Evolutionary conservation across 2,888 invertebrate species (phyloP).

Genomic region (Amphiduros pacificus): DNA sequence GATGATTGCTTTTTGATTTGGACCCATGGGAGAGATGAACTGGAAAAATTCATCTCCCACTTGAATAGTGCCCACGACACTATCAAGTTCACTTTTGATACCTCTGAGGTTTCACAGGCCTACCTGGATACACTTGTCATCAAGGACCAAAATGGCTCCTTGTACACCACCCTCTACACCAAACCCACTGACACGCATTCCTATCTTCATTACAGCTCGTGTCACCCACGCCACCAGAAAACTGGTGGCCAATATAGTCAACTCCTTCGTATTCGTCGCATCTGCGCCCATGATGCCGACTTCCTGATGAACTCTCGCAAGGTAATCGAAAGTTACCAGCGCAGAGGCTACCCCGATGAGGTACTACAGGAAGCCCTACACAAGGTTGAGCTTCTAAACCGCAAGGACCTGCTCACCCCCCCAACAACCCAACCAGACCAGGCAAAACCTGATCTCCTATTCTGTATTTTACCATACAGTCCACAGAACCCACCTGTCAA

Average conservation of each 20-base stretch:
- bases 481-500: too few relatives aligned
- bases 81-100: slow-evolving; percentile 4
- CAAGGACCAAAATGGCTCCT: neutral
- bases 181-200: slow-evolving; percentile 3
- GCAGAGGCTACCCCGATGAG: too few relatives aligned
- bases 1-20: slow-evolving; percentile 3
- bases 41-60: neutral
- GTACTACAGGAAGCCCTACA: too few relatives aligned
- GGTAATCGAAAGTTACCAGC: too few relatives aligned
- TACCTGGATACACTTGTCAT: slow-evolving; percentile 3
- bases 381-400: too few relatives aligned
- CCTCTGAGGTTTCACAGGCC: neutral
- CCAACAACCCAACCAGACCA: too few relatives aligned
- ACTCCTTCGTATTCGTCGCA: neutral
- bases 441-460: too few relatives aligned
- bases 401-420: too few relatives aligned
- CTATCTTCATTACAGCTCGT: slow-evolving; percentile 2
- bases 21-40: neutral
- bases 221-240: neutral
- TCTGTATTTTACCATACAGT: too few relatives aligned
- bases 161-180: neutral
- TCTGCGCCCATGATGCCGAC: neutral
- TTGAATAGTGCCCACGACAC: neutral
- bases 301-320: too few relatives aligned
- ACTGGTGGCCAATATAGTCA: neutral